Evolutionary conservation across 2,888 invertebrate species (phyloP).

Genomic region (Drosophila barbarae): DNA sequence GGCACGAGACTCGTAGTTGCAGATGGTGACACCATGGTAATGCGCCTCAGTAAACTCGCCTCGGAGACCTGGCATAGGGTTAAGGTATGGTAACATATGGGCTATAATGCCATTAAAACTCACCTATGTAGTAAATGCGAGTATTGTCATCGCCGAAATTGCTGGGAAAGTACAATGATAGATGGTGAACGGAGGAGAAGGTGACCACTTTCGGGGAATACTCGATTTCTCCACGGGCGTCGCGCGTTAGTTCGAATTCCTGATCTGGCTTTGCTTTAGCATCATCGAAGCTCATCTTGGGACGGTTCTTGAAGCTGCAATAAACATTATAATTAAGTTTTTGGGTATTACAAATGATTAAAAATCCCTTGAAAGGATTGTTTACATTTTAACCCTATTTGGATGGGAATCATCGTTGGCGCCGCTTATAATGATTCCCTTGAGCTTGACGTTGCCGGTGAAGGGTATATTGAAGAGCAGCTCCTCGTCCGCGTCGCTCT

Average conservation of each 20-base stretch:
- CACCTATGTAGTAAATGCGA: slow-evolving; percentile 93
- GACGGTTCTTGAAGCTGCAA: slow-evolving; percentile 93
- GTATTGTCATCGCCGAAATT: slow-evolving; percentile 94
- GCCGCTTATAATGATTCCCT: slow-evolving; percentile 95
- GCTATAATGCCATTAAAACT: neutral
- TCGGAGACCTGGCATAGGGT: slow-evolving; percentile 81
- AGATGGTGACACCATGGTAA: slow-evolving; percentile 93
- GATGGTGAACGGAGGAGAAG: slow-evolving; percentile 93
- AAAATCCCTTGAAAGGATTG: slow-evolving; percentile 48
- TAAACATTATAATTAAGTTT: neutral
- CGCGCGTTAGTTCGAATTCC: slow-evolving; percentile 91
- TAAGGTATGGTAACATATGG: neutral
- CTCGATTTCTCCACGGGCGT: slow-evolving; percentile 89
- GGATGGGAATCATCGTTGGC: slow-evolving; percentile 93
- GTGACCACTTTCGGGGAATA: slow-evolving; percentile 94
- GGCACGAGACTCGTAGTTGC: slow-evolving; percentile 92
- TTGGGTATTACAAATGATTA: too few species aligned
- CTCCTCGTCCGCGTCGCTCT: slow-evolving; percentile 98
- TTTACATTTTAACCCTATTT: slow-evolving; percentile 91
- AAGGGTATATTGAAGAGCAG: slow-evolving; percentile 98
- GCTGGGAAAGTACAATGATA: slow-evolving; percentile 93
- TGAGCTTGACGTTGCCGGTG: slow-evolving; percentile 95
- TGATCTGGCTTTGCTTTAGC: slow-evolving; percentile 87
- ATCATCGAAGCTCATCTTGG: slow-evolving; percentile 97
- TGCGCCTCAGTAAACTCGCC: slow-evolving; percentile 94